Evolutionary conservation across 2,888 invertebrate species (phyloP).

Genomic region (Drosophila antonietae): DNA sequence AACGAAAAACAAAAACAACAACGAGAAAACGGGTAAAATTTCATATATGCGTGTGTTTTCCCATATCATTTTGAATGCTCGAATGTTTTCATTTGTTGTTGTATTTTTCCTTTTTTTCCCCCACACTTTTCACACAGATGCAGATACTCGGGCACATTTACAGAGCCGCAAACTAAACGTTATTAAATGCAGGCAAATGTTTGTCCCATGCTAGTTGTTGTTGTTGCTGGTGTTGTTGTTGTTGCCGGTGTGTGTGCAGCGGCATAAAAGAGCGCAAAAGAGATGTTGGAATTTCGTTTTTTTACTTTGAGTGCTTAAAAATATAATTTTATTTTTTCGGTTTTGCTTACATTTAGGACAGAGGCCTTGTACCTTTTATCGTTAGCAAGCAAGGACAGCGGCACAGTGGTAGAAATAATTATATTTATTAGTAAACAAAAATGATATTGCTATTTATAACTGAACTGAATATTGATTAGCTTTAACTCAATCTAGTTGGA

Average conservation of each 20-base stretch:
- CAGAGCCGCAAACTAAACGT: slow-evolving; percentile 62
- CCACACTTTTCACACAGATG: slow-evolving; percentile 66
- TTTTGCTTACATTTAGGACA: slow-evolving; percentile 57
- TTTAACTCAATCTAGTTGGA: too few relatives aligned
- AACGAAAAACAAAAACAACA: too few relatives aligned
- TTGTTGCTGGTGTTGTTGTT: slow-evolving; percentile 38
- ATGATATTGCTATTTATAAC: not conserved
- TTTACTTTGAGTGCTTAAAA: slow-evolving; percentile 57
- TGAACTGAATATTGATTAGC: not conserved
- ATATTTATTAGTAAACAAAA: not conserved
- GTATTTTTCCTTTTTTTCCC: slow-evolving; percentile 51
- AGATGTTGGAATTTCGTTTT: slow-evolving; percentile 45
- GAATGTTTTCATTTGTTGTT: slow-evolving; percentile 46
- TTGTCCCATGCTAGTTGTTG: slow-evolving; percentile 53
- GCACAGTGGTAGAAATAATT: slow-evolving; percentile 49
- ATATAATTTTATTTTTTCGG: slow-evolving; percentile 36
- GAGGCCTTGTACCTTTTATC: slow-evolving; percentile 8
- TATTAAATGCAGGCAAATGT: slow-evolving; percentile 76
- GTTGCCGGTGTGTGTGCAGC: slow-evolving; percentile 42
- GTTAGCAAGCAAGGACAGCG: slow-evolving; percentile 31
- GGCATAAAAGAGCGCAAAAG: slow-evolving; percentile 61
- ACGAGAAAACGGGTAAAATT: slow-evolving; percentile 59
- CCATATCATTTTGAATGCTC: slow-evolving; percentile 65
- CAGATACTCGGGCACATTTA: slow-evolving; percentile 53
- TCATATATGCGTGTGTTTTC: slow-evolving; percentile 63